Conservation (phyloP, 2,888 invertebrate species). For the Microctonus aethiopoides region DNA sequence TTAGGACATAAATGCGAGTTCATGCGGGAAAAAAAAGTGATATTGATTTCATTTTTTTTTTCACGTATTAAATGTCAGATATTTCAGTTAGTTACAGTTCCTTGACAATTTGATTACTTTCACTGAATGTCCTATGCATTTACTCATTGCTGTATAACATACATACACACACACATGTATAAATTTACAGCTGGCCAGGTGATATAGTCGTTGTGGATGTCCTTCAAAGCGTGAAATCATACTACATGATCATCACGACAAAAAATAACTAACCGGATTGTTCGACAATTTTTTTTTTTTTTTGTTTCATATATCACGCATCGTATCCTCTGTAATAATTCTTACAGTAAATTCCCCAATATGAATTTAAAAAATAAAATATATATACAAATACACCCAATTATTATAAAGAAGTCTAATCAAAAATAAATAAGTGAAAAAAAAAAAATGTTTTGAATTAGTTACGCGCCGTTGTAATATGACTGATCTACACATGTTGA, state of each 20-base stretch:
- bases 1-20: too few relatives aligned
- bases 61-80: not conserved
- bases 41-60: too few relatives aligned
- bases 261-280: not conserved
- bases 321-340: not conserved
- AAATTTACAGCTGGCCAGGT: conserved; percentile 1
- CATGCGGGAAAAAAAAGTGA: too few relatives aligned
- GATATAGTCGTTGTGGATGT: not conserved
- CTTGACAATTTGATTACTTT: not conserved
- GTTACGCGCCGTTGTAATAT: conserved; percentile 25
- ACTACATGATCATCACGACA: not conserved
- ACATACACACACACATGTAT: too few relatives aligned
- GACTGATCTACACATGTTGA: conserved; percentile 20
- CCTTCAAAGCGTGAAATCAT: not conserved
- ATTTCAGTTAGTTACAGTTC: not conserved
- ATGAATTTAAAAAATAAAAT: not conserved
- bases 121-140: not conserved
- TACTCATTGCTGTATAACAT: not conserved
- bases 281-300: not conserved
- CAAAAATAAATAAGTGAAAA: not conserved
- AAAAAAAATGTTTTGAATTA: conserved; percentile 2
- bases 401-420: not conserved
- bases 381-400: not conserved
- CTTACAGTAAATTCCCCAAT: too few relatives aligned
- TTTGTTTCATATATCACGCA: not conserved